These are phyloP conservation scores for Grantiella picta DNA, from an alignment of 2,113 vertebrate genomes.

Conservation along the genomic window DNA sequence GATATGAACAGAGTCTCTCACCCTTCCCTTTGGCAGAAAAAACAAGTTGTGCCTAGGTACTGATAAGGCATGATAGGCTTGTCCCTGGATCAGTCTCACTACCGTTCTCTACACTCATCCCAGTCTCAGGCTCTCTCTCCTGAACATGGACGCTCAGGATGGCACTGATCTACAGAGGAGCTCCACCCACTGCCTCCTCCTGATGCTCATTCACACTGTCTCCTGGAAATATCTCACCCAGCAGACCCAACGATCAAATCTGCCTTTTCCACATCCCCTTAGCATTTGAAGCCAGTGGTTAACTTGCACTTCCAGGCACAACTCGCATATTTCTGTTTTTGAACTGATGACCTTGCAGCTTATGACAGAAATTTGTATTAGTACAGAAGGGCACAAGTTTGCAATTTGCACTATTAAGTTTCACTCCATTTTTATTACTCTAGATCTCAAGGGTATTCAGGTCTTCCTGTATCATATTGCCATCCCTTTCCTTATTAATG, in stretches of 20 bases:
- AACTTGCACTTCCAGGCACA: background rate
- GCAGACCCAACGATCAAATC: background rate
- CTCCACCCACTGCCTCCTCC: background rate
- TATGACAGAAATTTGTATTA: conserved; percentile 29
- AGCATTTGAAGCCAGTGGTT: background rate
- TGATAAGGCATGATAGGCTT: background rate
- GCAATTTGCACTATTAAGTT: conserved; percentile 27
- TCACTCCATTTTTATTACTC: background rate
- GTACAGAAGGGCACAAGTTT: background rate
- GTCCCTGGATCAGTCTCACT: background rate
- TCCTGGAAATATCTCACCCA: background rate
- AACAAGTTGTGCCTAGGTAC: background rate
- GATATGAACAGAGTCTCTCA: background rate
- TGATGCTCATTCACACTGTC: accelerated
- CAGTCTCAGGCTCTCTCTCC: background rate
- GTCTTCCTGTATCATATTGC: conserved; percentile 7
- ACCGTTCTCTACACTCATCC: background rate
- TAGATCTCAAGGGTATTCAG: conserved; percentile 14
- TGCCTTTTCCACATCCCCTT: background rate
- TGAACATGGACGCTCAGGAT: accelerated
- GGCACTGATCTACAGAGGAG: background rate
- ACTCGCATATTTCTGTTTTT: background rate
- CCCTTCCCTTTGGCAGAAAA: background rate
- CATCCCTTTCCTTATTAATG: conserved; percentile 8
- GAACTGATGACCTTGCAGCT: conserved; percentile 2